These are phyloP conservation scores for Coryphaenoides rupestris DNA, from an alignment of 2,113 vertebrate genomes.

Conservation along the genomic window DNA sequence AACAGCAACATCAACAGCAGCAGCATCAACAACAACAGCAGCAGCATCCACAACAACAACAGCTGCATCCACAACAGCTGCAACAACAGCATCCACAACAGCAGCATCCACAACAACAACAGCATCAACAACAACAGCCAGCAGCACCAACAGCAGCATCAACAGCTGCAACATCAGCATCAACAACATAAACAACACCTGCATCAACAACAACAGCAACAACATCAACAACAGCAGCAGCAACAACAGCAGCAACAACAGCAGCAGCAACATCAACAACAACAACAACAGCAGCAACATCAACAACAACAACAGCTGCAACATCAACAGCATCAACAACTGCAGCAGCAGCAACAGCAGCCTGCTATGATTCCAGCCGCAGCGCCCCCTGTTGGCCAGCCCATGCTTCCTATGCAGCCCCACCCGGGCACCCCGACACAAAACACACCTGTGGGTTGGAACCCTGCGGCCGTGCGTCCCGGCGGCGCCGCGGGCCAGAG, in stretches of 20 bases:
- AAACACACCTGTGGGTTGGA: slow-evolving; percentile 74
- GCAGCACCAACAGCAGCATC: too few relatives aligned
- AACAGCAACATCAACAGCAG: too few relatives aligned
- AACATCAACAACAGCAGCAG: slow-evolving; percentile 88
- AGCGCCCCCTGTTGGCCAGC: slow-evolving; percentile 59
- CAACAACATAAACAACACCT: slow-evolving; percentile 84
- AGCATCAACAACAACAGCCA: too few relatives aligned
- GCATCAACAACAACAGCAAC: slow-evolving; percentile 86
- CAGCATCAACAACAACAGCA: too few relatives aligned
- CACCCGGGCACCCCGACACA: slow-evolving; percentile 66
- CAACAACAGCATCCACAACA: too few relatives aligned
- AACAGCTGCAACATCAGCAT: too few relatives aligned
- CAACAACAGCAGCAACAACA: slow-evolving; percentile 90
- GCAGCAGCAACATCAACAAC: slow-evolving; percentile 87
- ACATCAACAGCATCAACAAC: background rate
- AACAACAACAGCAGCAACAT: slow-evolving; percentile 87
- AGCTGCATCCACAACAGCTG: too few relatives aligned
- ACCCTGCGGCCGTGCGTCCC: slow-evolving; percentile 44
- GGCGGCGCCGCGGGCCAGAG: slow-evolving; percentile 41
- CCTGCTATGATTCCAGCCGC: slow-evolving; percentile 63
- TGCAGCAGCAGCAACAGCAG: slow-evolving; percentile 27
- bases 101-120: too few relatives aligned
- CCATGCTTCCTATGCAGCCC: slow-evolving; percentile 63
- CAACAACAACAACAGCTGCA: slow-evolving; percentile 86
- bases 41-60: too few relatives aligned